These are phyloP conservation scores for Eptatretus burgeri DNA, from an alignment of 2,113 vertebrate species.

Conservation along the genomic window DNA sequence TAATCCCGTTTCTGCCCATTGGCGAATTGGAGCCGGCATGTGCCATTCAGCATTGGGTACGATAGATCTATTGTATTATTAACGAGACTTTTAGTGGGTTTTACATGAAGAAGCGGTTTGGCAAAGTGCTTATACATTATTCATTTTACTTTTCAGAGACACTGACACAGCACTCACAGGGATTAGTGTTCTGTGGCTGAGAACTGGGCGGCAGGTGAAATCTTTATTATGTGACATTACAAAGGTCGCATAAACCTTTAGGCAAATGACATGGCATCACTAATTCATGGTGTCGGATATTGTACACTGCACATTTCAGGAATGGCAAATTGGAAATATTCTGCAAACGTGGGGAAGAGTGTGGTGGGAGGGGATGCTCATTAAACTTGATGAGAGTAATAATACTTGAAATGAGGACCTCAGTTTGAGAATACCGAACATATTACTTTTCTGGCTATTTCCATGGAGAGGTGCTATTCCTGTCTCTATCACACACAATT, in stretches of 20 bases:
- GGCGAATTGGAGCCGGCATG: conserved; percentile 2
- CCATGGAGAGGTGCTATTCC: too few relatives aligned
- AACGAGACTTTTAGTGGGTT: conserved; percentile 7
- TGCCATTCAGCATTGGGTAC: neutral
- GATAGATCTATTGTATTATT: conserved; percentile 5
- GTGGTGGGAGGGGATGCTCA: neutral
- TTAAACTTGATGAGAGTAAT: conserved; percentile 5
- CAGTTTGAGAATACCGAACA: too few relatives aligned
- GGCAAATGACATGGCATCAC: conserved; percentile 6
- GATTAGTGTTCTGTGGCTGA: conserved; percentile 6
- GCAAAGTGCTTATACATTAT: conserved; percentile 6
- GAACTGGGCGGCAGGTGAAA: conserved; percentile 5
- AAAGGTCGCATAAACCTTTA: conserved; percentile 5
- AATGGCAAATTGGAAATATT: conserved; percentile 6
- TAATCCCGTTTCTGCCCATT: conserved; percentile 5
- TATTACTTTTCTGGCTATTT: too few relatives aligned
- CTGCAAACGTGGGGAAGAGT: too few relatives aligned
- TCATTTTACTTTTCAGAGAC: conserved; percentile 4
- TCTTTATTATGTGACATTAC: conserved; percentile 6
- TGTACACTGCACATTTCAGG: neutral
- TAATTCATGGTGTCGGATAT: conserved; percentile 5
- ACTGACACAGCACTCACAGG: conserved; percentile 1
- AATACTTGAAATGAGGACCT: neutral
- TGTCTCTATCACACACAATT: too few relatives aligned
- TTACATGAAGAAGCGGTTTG: conserved; percentile 6